Evolutionary conservation across 2,888 invertebrate genomes (phyloP).

Genomic region (Bellardia bayeri): DNA sequence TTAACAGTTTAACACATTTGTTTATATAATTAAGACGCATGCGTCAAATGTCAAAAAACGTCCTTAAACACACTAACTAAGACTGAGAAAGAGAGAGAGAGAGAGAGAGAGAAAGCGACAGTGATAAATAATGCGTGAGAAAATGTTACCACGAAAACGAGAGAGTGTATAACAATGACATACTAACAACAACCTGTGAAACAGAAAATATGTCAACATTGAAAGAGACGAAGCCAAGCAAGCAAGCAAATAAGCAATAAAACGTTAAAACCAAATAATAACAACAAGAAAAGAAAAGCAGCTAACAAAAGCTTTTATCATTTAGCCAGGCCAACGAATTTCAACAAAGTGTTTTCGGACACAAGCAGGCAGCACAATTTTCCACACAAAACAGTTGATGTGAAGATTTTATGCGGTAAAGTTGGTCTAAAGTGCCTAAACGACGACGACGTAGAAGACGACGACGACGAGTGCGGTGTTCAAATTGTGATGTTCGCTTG

Average conservation of each 20-base stretch:
- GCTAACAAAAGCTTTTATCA: conserved; percentile 60
- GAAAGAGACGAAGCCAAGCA: conserved; percentile 21
- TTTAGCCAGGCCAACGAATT: conserved; percentile 69
- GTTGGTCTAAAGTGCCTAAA: conserved; percentile 74
- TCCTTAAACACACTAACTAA: neutral
- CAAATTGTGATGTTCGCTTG: conserved; percentile 62
- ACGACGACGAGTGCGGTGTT: conserved; percentile 64
- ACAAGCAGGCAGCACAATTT: conserved; percentile 35
- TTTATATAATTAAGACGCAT: conserved; percentile 47
- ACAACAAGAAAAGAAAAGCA: conserved; percentile 10
- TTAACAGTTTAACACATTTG: conserved; percentile 32
- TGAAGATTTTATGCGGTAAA: conserved; percentile 75
- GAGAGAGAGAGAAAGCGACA: neutral
- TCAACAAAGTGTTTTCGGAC: conserved; percentile 20
- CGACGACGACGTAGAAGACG: conserved; percentile 52
- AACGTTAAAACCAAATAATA: neutral
- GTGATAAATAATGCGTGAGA: conserved; percentile 1
- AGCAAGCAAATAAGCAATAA: conserved; percentile 5
- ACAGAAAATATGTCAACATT: conserved; percentile 60
- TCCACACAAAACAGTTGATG: conserved; percentile 74
- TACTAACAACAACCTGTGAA: conserved; percentile 62
- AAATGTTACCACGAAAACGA: neutral
- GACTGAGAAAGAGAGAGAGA: conserved; percentile 16
- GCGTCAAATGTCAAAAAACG: conserved; percentile 44
- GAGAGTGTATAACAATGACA: neutral